Conservation (phyloP, 2,797 vertebrate genomes). For the Euthynnus affinis region DNA sequence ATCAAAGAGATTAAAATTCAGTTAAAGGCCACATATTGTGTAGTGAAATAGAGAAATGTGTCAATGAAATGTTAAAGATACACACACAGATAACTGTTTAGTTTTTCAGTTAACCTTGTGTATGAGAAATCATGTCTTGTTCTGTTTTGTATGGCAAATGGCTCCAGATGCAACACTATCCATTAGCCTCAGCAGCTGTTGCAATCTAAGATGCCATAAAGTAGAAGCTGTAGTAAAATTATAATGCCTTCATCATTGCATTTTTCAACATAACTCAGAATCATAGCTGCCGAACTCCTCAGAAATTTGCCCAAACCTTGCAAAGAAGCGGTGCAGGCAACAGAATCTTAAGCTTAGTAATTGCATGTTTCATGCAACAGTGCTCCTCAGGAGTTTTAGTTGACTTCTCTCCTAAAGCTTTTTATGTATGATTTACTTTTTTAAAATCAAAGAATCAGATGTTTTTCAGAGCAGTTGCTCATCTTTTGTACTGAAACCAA, state of each 20-base stretch:
- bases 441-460: neutral
- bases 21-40: conserved; percentile 13
- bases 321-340: neutral
- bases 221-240: neutral
- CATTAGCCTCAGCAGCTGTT: too few relatives aligned
- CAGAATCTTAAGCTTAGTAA: conserved; percentile 1
- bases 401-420: too few relatives aligned
- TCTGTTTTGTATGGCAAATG: too few relatives aligned
- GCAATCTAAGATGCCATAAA: neutral
- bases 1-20: too few relatives aligned
- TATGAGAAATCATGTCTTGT: neutral
- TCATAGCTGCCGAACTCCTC: neutral
- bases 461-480: neutral
- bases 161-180: neutral
- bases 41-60: conserved; percentile 9
- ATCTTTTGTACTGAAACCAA: neutral
- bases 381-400: too few relatives aligned
- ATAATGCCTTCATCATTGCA: neutral
- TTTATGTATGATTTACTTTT: neutral
- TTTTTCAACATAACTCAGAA: too few relatives aligned
- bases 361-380: too few relatives aligned
- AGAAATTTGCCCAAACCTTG: neutral
- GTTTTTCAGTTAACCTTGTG: neutral
- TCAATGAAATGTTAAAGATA: conserved; percentile 2
- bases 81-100: neutral